phyloP scores from a whole-genome alignment of 2,113 vertebrate genomes.

The Miniopterus natalensis region DNA sequence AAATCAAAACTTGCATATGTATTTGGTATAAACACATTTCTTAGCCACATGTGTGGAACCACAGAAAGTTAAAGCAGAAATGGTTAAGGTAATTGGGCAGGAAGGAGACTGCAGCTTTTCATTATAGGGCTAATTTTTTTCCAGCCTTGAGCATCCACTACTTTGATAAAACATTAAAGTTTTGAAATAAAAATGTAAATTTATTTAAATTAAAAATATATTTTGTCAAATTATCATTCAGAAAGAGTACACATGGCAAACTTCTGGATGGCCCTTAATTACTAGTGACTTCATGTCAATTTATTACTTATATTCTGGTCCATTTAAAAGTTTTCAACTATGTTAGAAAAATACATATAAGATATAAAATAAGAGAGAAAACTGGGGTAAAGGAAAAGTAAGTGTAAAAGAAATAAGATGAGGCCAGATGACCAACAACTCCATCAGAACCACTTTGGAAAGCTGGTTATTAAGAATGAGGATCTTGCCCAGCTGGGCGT shows the following conservation, averaged over 20 bases:
- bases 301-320: constrained; percentile 37
- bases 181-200: constrained; percentile 55
- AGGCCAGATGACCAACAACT: not conserved
- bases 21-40: not conserved
- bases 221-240: constrained; percentile 33
- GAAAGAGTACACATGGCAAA: not conserved
- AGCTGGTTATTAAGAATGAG: constrained; percentile 11
- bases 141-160: not conserved
- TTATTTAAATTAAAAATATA: constrained; percentile 7
- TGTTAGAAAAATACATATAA: not conserved
- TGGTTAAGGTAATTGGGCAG: not conserved
- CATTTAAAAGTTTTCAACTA: constrained; percentile 2
- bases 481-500: not conserved
- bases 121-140: not conserved
- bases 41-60: not conserved
- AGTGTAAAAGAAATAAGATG: not conserved
- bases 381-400: not conserved
- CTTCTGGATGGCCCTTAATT: not conserved
- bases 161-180: not conserved
- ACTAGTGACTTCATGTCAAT: not conserved
- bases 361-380: constrained; percentile 14
- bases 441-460: not conserved
- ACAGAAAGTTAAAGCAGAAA: constrained; percentile 23
- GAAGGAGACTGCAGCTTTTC: not conserved
- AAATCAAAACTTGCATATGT: constrained; percentile 7